Base-by-base conservation (phyloP, 2,113 vertebrate species). In the Ochotona curzoniae region DNA sequence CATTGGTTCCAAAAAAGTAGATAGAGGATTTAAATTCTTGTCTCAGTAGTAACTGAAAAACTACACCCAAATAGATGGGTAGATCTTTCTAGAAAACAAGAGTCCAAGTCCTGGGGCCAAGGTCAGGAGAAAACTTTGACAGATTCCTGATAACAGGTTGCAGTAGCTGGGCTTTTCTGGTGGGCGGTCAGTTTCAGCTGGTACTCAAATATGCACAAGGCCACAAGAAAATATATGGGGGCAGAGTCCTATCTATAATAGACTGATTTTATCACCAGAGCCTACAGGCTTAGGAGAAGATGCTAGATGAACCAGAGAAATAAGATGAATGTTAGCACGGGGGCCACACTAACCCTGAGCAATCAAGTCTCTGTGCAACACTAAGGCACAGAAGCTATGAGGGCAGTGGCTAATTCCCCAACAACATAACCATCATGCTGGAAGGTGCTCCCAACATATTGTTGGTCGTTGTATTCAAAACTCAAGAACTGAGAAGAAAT, bases 321-420 rank as follows among this genome's bases (percentile, higher is more conserved):
- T 60, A 28, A 30, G 38, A 54, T 23, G 0, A 9, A 13, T 49
- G 35, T 57, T 78, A 69, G 21, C 87, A 51, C 66, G 25, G 13
- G 54, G 57, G 47, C 13, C 15, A 44, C 4, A 76, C 66, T 75
- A 90, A 70, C 32, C 26, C 8, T 75, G 17, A 7, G 2, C 17
- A 28, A 61, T 30, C 5, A 54, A 51, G 32, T 5, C 3, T 67
- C 7, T 30, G 8, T 61, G 5, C 2, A 73, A 32, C 17, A 18
- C 38, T 11, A 1, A 44, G n/a, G 17, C 11, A 66, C n/a, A 54
- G 60, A 86, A 89, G 30, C 1, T 25, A 38, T 15, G 5, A 26
- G 0, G 8, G 7, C 7, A 47, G 15, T 0, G 1, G 26, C 3
- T 1, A 61, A 80, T 73, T 81, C 32, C 18, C 12, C 4, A 13